Conservation (phyloP, 2,888 invertebrate genomes). For the Acronicta psi region DNA sequence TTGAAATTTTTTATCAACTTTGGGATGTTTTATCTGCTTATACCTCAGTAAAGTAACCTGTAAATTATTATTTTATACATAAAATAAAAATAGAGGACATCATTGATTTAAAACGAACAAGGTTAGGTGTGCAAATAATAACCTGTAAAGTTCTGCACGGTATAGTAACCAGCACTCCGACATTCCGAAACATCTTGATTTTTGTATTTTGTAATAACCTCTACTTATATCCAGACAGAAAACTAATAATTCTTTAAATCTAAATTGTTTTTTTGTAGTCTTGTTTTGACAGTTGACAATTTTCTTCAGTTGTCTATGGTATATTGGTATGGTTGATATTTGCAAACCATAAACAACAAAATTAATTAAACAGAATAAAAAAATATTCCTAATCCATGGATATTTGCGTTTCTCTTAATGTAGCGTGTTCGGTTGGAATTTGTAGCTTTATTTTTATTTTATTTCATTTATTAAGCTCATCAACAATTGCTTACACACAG, state of each 20-base stretch:
- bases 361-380: neutral
- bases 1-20: conserved; percentile 82
- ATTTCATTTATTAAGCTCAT: too few relatives aligned
- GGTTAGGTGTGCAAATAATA: conserved; percentile 49
- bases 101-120: conserved; percentile 6
- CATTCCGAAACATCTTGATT: conserved; percentile 67
- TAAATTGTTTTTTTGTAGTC: too few relatives aligned
- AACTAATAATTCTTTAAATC: too few relatives aligned
- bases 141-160: conserved; percentile 76
- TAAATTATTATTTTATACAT: conserved; percentile 15
- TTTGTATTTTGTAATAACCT: neutral
- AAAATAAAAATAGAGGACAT: neutral
- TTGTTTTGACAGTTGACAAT: too few relatives aligned
- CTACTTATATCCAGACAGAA: too few relatives aligned
- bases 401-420: neutral
- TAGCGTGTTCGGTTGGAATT: neutral
- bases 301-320: too few relatives aligned
- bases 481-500: too few relatives aligned
- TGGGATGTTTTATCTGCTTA: conserved; percentile 76
- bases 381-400: neutral
- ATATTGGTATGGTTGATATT: too few relatives aligned
- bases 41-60: conserved; percentile 72
- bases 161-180: conserved; percentile 60
- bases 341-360: neutral
- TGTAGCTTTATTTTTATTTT: too few relatives aligned